phyloP scores from a whole-genome alignment of 2,797 vertebrate genomes.

The Schizopygopsis malacanthus region DNA sequence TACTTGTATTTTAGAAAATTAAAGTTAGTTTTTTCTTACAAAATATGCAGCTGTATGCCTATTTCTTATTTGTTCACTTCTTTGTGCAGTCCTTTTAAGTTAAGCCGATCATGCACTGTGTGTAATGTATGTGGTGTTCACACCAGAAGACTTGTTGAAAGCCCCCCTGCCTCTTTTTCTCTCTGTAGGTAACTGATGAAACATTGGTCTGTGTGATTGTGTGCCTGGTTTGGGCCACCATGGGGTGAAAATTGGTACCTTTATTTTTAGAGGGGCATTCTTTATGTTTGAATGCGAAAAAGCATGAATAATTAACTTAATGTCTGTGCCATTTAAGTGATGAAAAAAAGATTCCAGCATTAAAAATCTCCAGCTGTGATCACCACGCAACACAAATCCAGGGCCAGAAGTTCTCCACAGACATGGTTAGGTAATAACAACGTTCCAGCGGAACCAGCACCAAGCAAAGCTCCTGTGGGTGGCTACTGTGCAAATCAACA shows the following conservation, averaged over 20 bases:
- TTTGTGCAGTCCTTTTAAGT: neutral
- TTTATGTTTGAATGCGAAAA: conserved; percentile 41
- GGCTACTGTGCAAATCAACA: conserved; percentile 50
- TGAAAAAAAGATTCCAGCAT: conserved; percentile 45
- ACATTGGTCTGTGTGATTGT: conserved; percentile 52
- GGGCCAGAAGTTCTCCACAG: conserved; percentile 34
- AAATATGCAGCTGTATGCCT: neutral
- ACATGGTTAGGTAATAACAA: conserved; percentile 43
- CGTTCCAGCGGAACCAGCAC: conserved; percentile 17
- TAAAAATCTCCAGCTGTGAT: conserved; percentile 52
- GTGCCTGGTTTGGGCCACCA: conserved; percentile 2
- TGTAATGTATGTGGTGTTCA: neutral
- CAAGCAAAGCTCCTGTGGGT: conserved; percentile 12
- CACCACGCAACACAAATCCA: conserved; percentile 27
- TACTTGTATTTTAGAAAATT: neutral
- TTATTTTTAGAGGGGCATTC: conserved; percentile 53
- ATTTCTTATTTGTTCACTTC: neutral
- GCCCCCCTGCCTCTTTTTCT: conserved; percentile 15
- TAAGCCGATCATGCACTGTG: neutral
- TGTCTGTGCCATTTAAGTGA: conserved; percentile 50
- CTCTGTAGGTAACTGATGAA: conserved; percentile 56
- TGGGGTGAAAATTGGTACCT: conserved; percentile 47
- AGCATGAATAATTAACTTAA: conserved; percentile 55
- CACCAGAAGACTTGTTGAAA: conserved; percentile 27
- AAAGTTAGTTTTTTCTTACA: neutral